Evolutionary conservation across 2,113 vertebrate species (phyloP).

Genomic region (Pluvialis apricaria): DNA sequence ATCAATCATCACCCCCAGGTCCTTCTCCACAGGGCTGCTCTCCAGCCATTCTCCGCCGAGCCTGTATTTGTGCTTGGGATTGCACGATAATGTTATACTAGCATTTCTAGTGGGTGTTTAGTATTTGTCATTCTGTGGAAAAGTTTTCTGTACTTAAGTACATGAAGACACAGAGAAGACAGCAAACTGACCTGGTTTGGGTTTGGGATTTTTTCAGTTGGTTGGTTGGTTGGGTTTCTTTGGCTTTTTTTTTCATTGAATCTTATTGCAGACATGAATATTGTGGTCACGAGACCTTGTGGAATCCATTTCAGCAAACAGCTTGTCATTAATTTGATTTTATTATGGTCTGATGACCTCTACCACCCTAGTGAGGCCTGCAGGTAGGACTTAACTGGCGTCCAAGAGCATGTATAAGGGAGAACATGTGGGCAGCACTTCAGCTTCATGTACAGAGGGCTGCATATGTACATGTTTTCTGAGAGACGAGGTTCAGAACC

Average conservation of each 20-base stretch:
- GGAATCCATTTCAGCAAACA: neutral
- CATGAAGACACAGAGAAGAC: neutral
- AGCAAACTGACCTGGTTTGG: neutral
- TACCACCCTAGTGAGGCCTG: neutral
- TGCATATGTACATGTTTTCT: neutral
- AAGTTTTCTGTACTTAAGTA: neutral
- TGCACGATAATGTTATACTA: neutral
- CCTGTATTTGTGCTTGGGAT: too few species aligned
- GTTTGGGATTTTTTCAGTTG: neutral
- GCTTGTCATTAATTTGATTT: neutral
- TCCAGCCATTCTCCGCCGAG: too few species aligned
- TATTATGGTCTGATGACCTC: neutral
- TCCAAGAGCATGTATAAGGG: neutral
- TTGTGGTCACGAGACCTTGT: neutral
- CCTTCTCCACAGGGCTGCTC: too few species aligned
- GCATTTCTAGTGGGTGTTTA: neutral
- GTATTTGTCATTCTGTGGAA: neutral
- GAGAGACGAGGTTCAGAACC: neutral
- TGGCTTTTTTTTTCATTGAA: neutral
- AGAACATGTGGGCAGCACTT: neutral
- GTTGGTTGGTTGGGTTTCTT: neutral
- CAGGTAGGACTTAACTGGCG: neutral
- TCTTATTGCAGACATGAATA: neutral
- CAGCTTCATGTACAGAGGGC: neutral
- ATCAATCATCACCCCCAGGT: too few species aligned